Base-by-base conservation (phyloP, 2,888 invertebrate genomes). In the Augochlorella aurata region DNA sequence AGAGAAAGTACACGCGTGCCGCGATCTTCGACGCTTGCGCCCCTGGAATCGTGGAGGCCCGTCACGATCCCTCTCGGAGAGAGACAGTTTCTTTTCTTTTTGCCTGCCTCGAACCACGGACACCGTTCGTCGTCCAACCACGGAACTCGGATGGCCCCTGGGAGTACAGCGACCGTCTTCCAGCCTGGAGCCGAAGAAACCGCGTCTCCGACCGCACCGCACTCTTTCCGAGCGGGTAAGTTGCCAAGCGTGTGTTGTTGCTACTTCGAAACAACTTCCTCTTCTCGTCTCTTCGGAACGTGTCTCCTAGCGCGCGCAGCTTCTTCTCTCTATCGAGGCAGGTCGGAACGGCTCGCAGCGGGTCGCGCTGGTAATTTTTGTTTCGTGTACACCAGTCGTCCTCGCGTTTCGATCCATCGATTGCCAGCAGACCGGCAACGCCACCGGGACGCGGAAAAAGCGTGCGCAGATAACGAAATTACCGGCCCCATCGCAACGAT, bases 181-280 rank as follows among this genome's bases (percentile, higher is more conserved):
- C 81, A 74, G 71, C 61, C 29, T 29, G 18, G 61, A 63, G 38
- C 78, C 65, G 70, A 78, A 78, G 54, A 83, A 75, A 58, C 14
- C 58, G 58, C 21, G 29, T 61, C 24, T 61, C 16, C 75, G 81
- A 63, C 72, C 84, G 73, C 61, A 66, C 63, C 81, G 71, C 61
- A 66, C 75, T 80, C 85, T 86, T 82, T 77, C 75, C 83, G 74
- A 85, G 38, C 82, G 77, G 87, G 87, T 87, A 87, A 87, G 87
- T 88, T 85, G 66, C 74, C 83, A 81, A 78, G 74, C 83, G 85
- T 83, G 87, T 83, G 58, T 58, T 58, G 58, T 58, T 58, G 58
- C 68, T 83, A 83, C 77, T 81, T 73, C 54, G 71, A 10, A 81
- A 72, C 72, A 63, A 61, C 81, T 72, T 72, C 49, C 68, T 63